These are phyloP conservation scores for Dinomys branickii DNA, from an alignment of 2,113 vertebrate genomes.

Conservation along the genomic window DNA sequence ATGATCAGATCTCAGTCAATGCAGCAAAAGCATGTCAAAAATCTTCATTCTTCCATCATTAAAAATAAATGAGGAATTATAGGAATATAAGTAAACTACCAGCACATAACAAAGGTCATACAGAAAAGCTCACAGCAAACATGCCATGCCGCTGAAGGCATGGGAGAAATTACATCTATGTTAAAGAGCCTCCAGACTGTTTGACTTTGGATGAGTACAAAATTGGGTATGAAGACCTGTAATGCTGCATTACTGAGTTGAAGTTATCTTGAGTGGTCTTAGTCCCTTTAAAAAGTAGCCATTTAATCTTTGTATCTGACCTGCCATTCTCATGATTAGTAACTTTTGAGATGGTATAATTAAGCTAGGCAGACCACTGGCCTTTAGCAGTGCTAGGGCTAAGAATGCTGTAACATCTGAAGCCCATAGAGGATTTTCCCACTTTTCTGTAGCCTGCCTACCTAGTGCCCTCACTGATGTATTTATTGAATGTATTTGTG, in stretches of 20 bases:
- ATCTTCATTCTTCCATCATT: neutral
- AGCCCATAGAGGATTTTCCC: neutral
- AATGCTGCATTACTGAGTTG: too few relatives aligned
- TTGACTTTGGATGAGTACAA: neutral
- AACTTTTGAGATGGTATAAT: neutral
- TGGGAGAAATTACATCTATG: neutral
- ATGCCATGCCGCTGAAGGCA: neutral
- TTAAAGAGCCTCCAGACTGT: neutral
- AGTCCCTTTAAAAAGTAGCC: neutral
- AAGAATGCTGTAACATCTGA: neutral
- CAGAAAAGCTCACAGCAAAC: neutral
- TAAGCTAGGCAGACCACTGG: neutral
- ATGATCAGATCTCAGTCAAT: neutral
- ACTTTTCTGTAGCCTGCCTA: neutral
- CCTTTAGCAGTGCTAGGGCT: neutral
- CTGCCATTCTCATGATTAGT: neutral
- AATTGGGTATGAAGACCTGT: fast-evolving
- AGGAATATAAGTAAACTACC: neutral
- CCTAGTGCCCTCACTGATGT: neutral
- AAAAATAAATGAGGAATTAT: neutral
- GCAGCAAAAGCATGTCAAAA: neutral
- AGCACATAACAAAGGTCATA: neutral
- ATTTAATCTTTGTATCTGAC: neutral
- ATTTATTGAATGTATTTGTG: neutral
- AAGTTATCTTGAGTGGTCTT: too few relatives aligned